Evolutionary conservation across 2,797 vertebrate species (phyloP), one percentile per base, ranked within the genome.

Genomic region (Tangara arthus): DNA sequence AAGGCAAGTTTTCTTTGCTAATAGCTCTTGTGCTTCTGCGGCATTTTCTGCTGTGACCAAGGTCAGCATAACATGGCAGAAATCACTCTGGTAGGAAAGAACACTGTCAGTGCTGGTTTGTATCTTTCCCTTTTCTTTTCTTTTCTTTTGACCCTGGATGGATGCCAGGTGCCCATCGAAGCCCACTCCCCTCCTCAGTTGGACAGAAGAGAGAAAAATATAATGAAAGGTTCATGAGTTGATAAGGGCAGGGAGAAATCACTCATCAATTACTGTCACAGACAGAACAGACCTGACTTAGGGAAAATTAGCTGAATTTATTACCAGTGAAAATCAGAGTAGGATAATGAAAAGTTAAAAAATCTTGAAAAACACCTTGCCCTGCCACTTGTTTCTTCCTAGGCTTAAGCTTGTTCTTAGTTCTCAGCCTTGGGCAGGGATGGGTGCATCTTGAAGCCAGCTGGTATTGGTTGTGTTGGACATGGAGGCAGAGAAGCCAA

Each of bases 1-100:
- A 91, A 91, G 37, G 44, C 65, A 77, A 91, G 49, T 94, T 96
- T 93, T 91, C 60, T 92, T 95, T 95, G 46, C 42, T 90, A 91
- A 95, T 61, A 86, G 41, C 41, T 66, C 77, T 90, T 88, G 32
- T 68, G 47, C 15, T 94, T 94, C 68, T 87, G 80, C 39, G 19
- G 37, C 55, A 60, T 79, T 93, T 94, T 90, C 44, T 93, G 27
- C 49, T 65, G 50, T 65, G 73, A 80, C 65, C 35, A 88, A 91
- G 46, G 72, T 95, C 89, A 92, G 22, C 75, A 91, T 61, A 92
- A 79, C 76, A 79, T 22, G 44, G n/a, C 28, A 87, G 52, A 89
- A 90, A 44, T 61, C 22, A 42, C 8, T 65, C 34, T 66, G 28
- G 41, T 61, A 68, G 32, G n/a, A 92, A 87, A 88, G 11, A 30